Conservation (phyloP, 1,140 invertebrate genomes). For the Coelopa frigida region DNA sequence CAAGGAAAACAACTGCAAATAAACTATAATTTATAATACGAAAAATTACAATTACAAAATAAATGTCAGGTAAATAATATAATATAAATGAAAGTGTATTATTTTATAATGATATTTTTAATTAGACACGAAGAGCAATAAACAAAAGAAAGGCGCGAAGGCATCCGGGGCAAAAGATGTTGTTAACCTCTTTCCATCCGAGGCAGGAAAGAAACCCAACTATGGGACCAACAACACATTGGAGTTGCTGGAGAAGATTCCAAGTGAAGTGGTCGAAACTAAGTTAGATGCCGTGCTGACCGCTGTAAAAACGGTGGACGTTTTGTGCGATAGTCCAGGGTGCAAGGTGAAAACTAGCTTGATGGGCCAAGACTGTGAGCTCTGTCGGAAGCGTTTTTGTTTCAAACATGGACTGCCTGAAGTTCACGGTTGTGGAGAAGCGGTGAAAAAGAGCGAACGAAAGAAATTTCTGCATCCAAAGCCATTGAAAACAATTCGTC, state of each 20-base stretch:
- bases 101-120: too few species aligned
- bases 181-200: constrained; percentile 29
- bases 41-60: too few species aligned
- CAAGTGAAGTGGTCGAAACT: constrained; percentile 32
- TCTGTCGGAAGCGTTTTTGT: constrained; percentile 35
- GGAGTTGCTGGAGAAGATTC: constrained; percentile 34
- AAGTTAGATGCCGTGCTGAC: constrained; percentile 38
- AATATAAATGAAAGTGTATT: too few species aligned
- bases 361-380: constrained; percentile 35
- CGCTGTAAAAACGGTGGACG: constrained; percentile 38
- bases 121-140: too few species aligned
- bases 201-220: constrained; percentile 23
- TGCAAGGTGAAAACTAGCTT: constrained; percentile 40
- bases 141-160: too few species aligned
- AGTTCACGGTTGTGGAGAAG: constrained; percentile 38
- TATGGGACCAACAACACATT: constrained; percentile 41
- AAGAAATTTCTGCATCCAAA: constrained; percentile 40
- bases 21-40: too few species aligned
- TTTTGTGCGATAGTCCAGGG: constrained; percentile 30
- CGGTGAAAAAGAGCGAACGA: constrained; percentile 30
- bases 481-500: constrained; percentile 28
- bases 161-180: neutral
- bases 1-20: too few species aligned
- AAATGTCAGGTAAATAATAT: too few species aligned
- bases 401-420: constrained; percentile 41